A percentile compares a stretch with the other conserved stretches of the same genome.
Conservation (phyloP, 2,888 invertebrate species). For the Drosophila melanosoma region DNA sequence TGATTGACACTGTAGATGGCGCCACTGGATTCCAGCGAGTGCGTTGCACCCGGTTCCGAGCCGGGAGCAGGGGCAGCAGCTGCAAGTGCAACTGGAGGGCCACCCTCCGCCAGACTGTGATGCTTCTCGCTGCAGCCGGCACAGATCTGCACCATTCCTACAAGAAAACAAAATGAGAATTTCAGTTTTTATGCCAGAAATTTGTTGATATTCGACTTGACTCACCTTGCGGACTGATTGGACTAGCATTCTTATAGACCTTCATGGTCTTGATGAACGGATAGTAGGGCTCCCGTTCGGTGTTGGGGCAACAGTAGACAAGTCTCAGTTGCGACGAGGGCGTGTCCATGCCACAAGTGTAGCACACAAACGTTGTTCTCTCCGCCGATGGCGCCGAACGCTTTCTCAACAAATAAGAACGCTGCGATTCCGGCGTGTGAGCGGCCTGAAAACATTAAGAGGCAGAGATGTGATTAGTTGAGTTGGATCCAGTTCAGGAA, state of each 20-base stretch:
- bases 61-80: slow-evolving; percentile 31
- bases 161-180: slow-evolving; percentile 10
- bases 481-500: slow-evolving; percentile 14
- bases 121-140: slow-evolving; percentile 93
- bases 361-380: slow-evolving; percentile 93
- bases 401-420: slow-evolving; percentile 92
- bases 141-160: slow-evolving; percentile 94
- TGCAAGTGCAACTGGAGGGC: slow-evolving; percentile 64
- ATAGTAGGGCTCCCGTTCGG: slow-evolving; percentile 95
- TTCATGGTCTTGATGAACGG: slow-evolving; percentile 93
- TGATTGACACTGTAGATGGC: slow-evolving; percentile 61
- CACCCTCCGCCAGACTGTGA: slow-evolving; percentile 86
- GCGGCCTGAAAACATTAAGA: slow-evolving; percentile 86
- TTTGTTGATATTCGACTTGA: neutral
- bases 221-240: slow-evolving; percentile 94
- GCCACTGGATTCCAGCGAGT: slow-evolving; percentile 56
- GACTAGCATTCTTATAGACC: slow-evolving; percentile 93
- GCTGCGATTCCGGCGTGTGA: slow-evolving; percentile 90
- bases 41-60: slow-evolving; percentile 43
- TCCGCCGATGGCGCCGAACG: slow-evolving; percentile 88
- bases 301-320: slow-evolving; percentile 93
- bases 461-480: slow-evolving; percentile 13
- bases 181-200: neutral
- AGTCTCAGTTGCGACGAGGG: slow-evolving; percentile 92
- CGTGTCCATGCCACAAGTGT: slow-evolving; percentile 93